These are phyloP conservation scores for Sinodicranocentrus sp. DNA, from an alignment of 2,888 invertebrate species.

Conservation along the genomic window DNA sequence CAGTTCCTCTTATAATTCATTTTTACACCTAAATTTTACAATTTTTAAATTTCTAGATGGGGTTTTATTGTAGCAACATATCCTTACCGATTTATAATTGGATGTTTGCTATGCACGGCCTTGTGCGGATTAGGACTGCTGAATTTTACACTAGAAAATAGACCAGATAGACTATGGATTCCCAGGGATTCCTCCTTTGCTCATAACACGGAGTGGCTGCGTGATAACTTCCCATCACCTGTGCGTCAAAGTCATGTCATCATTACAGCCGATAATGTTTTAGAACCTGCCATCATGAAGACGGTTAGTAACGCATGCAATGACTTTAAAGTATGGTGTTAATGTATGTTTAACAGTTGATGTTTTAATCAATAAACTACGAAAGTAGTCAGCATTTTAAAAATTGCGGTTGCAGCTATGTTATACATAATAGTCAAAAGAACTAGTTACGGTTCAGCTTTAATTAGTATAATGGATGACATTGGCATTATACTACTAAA, in stretches of 20 bases:
- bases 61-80: constrained; percentile 82
- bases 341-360: no score
- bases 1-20: not conserved
- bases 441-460: no score
- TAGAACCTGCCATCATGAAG: constrained; percentile 82
- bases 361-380: no score
- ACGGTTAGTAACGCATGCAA: constrained; percentile 77
- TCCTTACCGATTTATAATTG: constrained; percentile 83
- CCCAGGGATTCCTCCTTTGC: constrained; percentile 86
- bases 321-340: no score
- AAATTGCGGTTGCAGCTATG: no score
- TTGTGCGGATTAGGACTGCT: constrained; percentile 83
- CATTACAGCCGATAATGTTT: constrained; percentile 84
- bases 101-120: constrained; percentile 81
- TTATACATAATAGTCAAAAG: no score
- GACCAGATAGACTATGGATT: constrained; percentile 88
- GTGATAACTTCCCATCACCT: constrained; percentile 83
- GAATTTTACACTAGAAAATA: constrained; percentile 85
- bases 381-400: no score
- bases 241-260: constrained; percentile 83
- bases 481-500: no score
- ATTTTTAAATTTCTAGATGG: constrained; percentile 79
- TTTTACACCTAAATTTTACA: constrained; percentile 1
- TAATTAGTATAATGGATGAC: no score
- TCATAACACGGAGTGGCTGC: constrained; percentile 86